phyloP scores from a whole-genome alignment of 2,888 invertebrate species.

The Drosophila stalkeri region DNA sequence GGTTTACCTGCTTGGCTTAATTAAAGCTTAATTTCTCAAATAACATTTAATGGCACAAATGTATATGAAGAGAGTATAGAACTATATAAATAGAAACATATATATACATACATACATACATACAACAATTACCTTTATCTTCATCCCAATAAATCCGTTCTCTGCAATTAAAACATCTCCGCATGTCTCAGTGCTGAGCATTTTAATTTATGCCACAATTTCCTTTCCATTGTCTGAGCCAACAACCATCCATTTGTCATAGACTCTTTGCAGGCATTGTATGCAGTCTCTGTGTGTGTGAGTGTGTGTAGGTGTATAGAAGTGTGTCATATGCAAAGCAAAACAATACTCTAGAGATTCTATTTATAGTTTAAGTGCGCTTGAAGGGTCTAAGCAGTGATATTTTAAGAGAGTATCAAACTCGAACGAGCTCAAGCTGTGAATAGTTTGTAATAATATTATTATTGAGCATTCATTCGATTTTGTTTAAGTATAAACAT shows the following conservation, averaged over 20 bases:
- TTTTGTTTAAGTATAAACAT: neutral
- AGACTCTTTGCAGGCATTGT: conserved; percentile 23
- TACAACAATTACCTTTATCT: neutral
- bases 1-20: conserved; percentile 74
- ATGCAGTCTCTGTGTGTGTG: neutral
- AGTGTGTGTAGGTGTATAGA: neutral
- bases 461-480: neutral
- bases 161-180: conserved; percentile 38
- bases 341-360: conserved; percentile 10
- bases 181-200: neutral
- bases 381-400: neutral
- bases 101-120: neutral
- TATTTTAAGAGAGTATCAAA: neutral
- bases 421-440: neutral
- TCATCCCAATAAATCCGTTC: conserved; percentile 55
- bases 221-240: conserved; percentile 8
- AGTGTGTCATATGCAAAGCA: conserved; percentile 67
- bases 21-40: conserved; percentile 76
- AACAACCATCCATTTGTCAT: conserved; percentile 1
- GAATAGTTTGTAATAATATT: neutral
- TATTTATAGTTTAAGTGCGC: neutral
- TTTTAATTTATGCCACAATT: conserved; percentile 29
- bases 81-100: no score
- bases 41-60: conserved; percentile 64
- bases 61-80: no score